These are phyloP conservation scores for Motacilla alba DNA, from an alignment of 2,113 vertebrate species.

Conservation along the genomic window DNA sequence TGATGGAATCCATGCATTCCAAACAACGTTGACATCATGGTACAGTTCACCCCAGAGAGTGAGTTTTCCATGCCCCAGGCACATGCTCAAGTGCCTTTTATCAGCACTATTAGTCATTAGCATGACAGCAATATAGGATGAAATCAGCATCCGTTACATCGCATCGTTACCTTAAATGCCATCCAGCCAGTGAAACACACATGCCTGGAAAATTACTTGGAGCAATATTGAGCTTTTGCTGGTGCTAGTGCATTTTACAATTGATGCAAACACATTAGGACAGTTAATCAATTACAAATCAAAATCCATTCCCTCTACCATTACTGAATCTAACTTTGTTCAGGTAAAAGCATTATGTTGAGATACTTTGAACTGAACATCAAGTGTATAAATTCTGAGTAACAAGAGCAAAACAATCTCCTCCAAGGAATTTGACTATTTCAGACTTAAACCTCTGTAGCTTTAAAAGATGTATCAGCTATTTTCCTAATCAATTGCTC, in stretches of 20 bases:
- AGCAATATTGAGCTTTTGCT: constrained; percentile 20
- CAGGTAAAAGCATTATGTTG: not conserved
- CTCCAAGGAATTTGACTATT: not conserved
- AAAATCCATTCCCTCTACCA: constrained; percentile 57
- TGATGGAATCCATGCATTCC: constrained; percentile 6
- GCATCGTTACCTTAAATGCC: constrained; percentile 49
- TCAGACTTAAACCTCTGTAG: not conserved
- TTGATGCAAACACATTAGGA: constrained; percentile 54
- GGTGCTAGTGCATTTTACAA: constrained; percentile 6
- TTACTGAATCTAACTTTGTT: constrained; percentile 11
- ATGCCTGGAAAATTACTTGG: constrained; percentile 63
- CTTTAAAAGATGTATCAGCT: not conserved
- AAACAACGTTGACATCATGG: not conserved
- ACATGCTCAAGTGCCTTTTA: constrained; percentile 46
- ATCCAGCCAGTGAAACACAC: constrained; percentile 34
- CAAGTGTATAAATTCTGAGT: not conserved
- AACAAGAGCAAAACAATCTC: not conserved
- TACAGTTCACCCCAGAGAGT: not conserved
- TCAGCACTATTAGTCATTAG: constrained; percentile 48
- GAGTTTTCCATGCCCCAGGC: constrained; percentile 61
- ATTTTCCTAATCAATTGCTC: not conserved
- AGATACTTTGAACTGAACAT: not conserved
- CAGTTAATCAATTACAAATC: constrained; percentile 65
- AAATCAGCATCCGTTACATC: constrained; percentile 49
- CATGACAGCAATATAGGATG: constrained; percentile 51